Conservation (phyloP, 2,113 vertebrate species). For the Myrmophylax atrothorax region DNA sequence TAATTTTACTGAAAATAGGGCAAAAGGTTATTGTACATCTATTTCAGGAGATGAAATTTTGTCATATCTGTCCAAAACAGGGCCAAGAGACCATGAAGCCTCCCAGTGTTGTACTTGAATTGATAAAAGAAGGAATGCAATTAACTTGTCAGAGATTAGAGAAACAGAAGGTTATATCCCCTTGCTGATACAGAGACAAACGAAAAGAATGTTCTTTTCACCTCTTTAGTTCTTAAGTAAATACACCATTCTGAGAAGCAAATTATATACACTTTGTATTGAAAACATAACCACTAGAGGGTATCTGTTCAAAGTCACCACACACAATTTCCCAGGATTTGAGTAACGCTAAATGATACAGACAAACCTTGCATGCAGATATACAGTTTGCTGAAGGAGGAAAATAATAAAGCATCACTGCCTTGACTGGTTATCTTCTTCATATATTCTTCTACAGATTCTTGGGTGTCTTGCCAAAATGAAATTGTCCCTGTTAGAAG, state of each 20-base stretch:
- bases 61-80: not conserved
- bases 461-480: not conserved
- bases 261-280: not conserved
- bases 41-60: constrained; percentile 39
- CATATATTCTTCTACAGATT: not conserved
- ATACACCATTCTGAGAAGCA: not conserved
- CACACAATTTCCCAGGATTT: not conserved
- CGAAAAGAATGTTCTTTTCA: not conserved
- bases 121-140: constrained; percentile 16
- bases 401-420: not conserved
- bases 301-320: constrained; percentile 41
- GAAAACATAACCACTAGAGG: constrained; percentile 69
- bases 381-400: not conserved
- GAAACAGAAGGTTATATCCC: not conserved
- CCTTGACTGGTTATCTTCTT: not conserved
- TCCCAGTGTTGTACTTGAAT: not conserved
- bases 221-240: constrained; percentile 14
- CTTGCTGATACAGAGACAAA: not conserved
- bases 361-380: not conserved
- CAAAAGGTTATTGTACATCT: not conserved
- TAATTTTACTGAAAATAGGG: not conserved
- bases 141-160: constrained; percentile 8
- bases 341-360: not conserved
- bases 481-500: constrained; percentile 6
- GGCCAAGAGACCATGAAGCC: not conserved